phyloP scores from a whole-genome alignment of 2,797 vertebrate species.

The Sebastes diploproa region DNA sequence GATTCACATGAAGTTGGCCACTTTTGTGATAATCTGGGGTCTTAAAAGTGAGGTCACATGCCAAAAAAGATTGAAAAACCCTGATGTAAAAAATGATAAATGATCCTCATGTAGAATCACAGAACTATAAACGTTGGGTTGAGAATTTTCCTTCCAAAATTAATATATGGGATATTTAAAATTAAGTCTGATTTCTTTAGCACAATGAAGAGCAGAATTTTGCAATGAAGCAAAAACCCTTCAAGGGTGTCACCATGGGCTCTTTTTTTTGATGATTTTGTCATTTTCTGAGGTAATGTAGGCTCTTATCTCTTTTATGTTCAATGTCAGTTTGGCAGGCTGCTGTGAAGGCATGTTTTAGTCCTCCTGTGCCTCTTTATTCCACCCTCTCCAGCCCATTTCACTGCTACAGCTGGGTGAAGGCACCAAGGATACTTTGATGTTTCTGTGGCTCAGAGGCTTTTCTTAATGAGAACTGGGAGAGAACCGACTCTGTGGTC shows the following conservation, averaged over 20 bases:
- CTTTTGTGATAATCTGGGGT: background rate
- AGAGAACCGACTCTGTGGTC: conserved; percentile 56
- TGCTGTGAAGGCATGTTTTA: conserved; percentile 67
- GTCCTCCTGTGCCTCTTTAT: conserved; percentile 64
- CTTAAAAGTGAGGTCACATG: background rate
- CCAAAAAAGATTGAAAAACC: background rate
- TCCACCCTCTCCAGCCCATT: conserved; percentile 58
- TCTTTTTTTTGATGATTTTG: conserved; percentile 54
- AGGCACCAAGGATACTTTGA: conserved; percentile 70
- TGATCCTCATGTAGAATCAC: background rate
- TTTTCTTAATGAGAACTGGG: conserved; percentile 72
- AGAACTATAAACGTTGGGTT: background rate
- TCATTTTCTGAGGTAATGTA: conserved; percentile 54
- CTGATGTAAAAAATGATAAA: background rate
- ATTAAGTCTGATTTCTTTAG: background rate
- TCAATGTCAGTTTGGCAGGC: conserved; percentile 51
- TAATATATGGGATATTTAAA: background rate
- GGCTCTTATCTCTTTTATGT: conserved; percentile 63
- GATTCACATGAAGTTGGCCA: background rate
- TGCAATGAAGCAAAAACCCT: conserved; percentile 35
- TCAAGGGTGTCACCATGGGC: conserved; percentile 14
- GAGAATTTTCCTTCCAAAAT: background rate
- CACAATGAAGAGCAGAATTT: conserved; percentile 5
- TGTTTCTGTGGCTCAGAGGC: conserved; percentile 74
- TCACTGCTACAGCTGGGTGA: conserved; percentile 65